A percentile compares a stretch with the other conserved stretches of the same genome.
These are phyloP conservation scores for Scomber scombrus DNA, from an alignment of 2,113 vertebrate species.

Conservation along the genomic window DNA sequence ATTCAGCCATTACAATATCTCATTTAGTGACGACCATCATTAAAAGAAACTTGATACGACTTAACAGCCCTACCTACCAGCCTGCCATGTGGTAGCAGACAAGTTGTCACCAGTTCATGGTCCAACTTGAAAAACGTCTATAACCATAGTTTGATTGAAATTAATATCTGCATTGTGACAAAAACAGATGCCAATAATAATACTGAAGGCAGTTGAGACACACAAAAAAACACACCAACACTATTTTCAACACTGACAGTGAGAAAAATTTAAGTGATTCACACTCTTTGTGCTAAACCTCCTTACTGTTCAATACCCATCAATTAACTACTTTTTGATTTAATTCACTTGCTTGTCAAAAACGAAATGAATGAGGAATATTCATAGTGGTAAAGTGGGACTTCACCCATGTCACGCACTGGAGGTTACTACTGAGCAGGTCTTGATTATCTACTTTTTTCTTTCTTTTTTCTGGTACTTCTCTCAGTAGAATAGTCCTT, in stretches of 20 bases:
- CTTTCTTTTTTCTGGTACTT: background rate
- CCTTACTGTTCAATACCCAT: background rate
- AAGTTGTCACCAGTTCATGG: conserved; percentile 22
- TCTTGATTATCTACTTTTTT: background rate
- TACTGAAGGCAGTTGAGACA: background rate
- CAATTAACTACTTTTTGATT: background rate
- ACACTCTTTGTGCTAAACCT: background rate
- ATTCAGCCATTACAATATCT: background rate
- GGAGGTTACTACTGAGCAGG: background rate
- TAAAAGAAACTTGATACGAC: too few species aligned
- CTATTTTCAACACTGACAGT: background rate
- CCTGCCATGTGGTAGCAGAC: conserved; percentile 22
- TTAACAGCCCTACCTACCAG: background rate
- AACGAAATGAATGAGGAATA: too few species aligned
- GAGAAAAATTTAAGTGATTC: background rate
- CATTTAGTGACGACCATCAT: background rate
- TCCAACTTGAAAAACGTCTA: conserved; percentile 39
- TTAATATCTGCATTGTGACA: conserved; percentile 27
- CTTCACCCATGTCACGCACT: background rate
- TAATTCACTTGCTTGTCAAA: background rate
- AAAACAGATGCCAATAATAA: conserved; percentile 40
- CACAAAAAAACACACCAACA: background rate
- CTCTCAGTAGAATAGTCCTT: background rate
- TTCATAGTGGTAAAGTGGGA: background rate
- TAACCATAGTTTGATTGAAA: conserved; percentile 32